Conservation (phyloP, 1,140 invertebrate species). For the Drosophila arawakana region DNA sequence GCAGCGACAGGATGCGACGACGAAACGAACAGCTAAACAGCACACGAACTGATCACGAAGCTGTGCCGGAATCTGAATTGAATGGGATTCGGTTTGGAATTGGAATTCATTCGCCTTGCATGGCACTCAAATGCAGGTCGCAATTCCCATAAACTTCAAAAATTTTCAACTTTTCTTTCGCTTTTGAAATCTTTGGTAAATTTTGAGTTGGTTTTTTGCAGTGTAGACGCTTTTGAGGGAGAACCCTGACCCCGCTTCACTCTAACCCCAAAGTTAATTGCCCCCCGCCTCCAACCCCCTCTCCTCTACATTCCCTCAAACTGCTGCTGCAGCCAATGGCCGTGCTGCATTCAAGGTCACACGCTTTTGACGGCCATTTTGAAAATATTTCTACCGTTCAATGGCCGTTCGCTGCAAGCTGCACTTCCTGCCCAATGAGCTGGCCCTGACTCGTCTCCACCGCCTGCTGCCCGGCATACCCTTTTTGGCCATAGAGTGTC, state of each 20-base stretch:
- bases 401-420: conserved; percentile 66
- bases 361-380: conserved; percentile 75
- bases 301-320: neutral
- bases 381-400: conserved; percentile 59
- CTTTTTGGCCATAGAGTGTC: neutral
- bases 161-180: too few species aligned
- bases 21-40: neutral
- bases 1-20: neutral
- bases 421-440: conserved; percentile 78
- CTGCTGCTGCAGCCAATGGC: conserved; percentile 50
- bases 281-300: neutral
- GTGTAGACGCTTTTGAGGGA: too few species aligned
- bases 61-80: too few species aligned
- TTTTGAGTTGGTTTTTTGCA: too few species aligned
- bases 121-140: neutral
- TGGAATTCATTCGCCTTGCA: conserved; percentile 25
- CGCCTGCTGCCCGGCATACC: too few species aligned
- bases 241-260: neutral
- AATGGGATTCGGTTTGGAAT: neutral
- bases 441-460: conserved; percentile 41
- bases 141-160: too few species aligned
- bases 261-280: conserved; percentile 1
- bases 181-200: too few species aligned
- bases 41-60: conserved; percentile 11
- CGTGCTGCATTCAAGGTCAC: conserved; percentile 63